Evolutionary conservation across 2,888 invertebrate genomes (phyloP), one percentile per base, ranked within the genome.

Genomic region (Apoda limacodes): DNA sequence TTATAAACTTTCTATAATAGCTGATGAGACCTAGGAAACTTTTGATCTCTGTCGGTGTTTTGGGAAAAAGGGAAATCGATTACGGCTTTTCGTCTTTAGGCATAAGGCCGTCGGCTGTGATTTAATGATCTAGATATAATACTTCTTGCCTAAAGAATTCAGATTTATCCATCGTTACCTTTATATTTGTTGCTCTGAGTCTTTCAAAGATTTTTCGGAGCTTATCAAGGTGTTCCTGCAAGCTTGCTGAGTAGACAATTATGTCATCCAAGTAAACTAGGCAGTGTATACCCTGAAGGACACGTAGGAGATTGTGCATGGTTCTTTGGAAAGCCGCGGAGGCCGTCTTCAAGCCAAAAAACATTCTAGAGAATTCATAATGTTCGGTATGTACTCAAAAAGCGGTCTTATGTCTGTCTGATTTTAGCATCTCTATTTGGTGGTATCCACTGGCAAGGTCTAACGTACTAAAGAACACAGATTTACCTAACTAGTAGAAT

Each of bases 91-190:
- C 20, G 3, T 46, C 47, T n/a, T n/a, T n/a, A n/a, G n/a, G n/a
- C n/a, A n/a, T n/a, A n/a, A n/a, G n/a, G n/a, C n/a, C n/a, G n/a
- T 48, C 36, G n/a, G 32, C 22, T 1, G 52, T 47, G 4, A 59
- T 55, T 1, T 43, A 37, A 27, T 57, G 56, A 3, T 54, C 56
- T 22, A 61, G 36, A 30, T 52, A 59, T 4, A 38, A 15, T 0
- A 57, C 49, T 43, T 56, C 50, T 29, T 47, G 45, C 3, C 37
- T 23, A 6, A 47, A 9, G 21, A 48, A 45, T 20, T 49, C 40
- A 1, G 39, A 46, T 32, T 52, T 46, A 22, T 51, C 43, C 6
- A 42, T 13, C 23, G 41, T 39, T 1, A 49, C 31, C 30, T 52
- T 52, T 6, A 51, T 28, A 19, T 50, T 48, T 2, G 35, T 29